A percentile compares a stretch with the other conserved stretches of the same genome.
These are phyloP conservation scores for Microtus oregoni DNA, from an alignment of 2,113 vertebrate genomes.

Conservation along the genomic window DNA sequence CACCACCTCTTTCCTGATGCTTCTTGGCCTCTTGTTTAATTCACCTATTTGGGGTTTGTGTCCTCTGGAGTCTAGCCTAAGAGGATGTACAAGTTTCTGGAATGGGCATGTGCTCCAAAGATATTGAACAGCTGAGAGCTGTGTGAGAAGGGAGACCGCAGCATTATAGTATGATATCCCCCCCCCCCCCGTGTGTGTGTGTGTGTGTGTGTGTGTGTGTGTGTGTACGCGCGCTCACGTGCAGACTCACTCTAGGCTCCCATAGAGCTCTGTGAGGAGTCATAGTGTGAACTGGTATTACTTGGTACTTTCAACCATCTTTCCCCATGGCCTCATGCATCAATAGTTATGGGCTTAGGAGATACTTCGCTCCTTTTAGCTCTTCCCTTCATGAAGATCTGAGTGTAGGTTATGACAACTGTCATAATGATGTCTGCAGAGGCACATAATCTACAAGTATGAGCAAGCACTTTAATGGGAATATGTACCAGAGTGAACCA, in stretches of 20 bases:
- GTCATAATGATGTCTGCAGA: neutral
- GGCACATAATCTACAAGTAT: neutral
- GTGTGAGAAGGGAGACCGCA: too few relatives aligned
- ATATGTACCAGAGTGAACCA: too few relatives aligned
- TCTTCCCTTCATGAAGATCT: neutral
- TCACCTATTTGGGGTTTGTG: too few relatives aligned
- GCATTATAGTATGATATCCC: neutral
- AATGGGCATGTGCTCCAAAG: neutral
- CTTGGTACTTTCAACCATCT: neutral
- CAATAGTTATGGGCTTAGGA: neutral
- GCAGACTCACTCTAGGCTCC: neutral
- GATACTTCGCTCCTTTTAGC: neutral
- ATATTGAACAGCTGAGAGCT: neutral
- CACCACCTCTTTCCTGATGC: fast-evolving
- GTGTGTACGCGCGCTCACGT: too few relatives aligned
- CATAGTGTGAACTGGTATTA: fast-evolving
- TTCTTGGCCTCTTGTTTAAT: too few relatives aligned
- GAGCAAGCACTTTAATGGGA: neutral
- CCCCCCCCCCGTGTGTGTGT: neutral
- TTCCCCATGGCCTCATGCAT: neutral
- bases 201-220: too few relatives aligned
- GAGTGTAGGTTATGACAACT: neutral
- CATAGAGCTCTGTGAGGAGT: fast-evolving
- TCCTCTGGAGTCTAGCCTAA: neutral
- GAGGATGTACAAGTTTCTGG: fast-evolving